Evolutionary conservation across 2,113 vertebrate species (phyloP), one percentile per base, ranked within the genome.

Genomic region (Alosa alosa): DNA sequence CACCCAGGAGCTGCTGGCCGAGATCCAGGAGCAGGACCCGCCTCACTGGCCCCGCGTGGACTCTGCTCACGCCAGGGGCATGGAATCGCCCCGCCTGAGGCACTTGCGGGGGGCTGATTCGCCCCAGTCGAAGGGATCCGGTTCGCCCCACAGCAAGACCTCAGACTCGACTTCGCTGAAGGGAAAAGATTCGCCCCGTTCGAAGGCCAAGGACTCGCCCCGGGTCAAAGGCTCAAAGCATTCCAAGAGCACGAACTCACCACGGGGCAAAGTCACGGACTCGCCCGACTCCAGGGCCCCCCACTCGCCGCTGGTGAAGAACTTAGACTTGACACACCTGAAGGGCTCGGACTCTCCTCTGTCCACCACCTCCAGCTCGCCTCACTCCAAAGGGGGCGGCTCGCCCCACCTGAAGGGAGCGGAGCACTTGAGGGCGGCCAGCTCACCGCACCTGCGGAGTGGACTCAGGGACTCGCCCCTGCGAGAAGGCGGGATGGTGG

Each of bases 1-100:
- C 94, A 98, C 98, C 89, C 97, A 98, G 95, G 97, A 98, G 94
- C 94, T 99, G 89, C 95, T 99, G 92, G 95, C 96, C 0, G 97
- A 98, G 91, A 96, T 97, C 91, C 96, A 97, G 0, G 96, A 94
- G 93, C 90, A 97, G 92, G 2, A 49, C 17, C 44, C 41, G 11
- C 15, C 47, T 3, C 68, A 87, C n/a, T 31, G 84, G 25, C 75
- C 57, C 55, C 57, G 81, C 31, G 86, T 88, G 46, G 86, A 84
- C 36, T 87, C 46, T 86, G 91, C 90, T 88, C 92, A 89, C 84
- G 20, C 25, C 22, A 88, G 81, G 83, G 91, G 90, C 57, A 82
- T 89, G 5, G 87, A 90, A 45, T 93, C 92, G 0, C 82, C 93
- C 0, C 90, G 91, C 50, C 84, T 89, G 52, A 93, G 92, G 85